Conservation (phyloP, 2,888 invertebrate genomes). For the Ophion ventricosus region DNA sequence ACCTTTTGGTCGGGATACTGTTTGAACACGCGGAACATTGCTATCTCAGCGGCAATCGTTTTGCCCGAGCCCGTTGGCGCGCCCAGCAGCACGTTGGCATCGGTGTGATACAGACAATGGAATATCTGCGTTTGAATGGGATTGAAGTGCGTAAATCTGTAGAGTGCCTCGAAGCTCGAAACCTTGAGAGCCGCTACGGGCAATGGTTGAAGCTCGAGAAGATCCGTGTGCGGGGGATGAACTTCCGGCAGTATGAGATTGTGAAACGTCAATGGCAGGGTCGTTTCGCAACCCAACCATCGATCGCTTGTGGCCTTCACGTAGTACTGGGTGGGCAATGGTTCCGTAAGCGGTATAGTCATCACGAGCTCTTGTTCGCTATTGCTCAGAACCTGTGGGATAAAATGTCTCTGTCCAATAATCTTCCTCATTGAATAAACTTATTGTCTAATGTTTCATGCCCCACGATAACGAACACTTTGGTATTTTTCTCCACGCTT, state of each 20-base stretch:
- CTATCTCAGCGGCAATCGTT: slow-evolving; percentile 98
- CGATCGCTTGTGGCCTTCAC: slow-evolving; percentile 94
- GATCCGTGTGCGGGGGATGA: slow-evolving; percentile 97
- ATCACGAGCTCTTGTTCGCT: slow-evolving; percentile 94
- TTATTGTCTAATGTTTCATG: too few relatives aligned
- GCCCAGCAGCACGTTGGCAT: slow-evolving; percentile 95
- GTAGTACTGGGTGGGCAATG: slow-evolving; percentile 96
- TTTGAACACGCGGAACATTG: slow-evolving; percentile 96
- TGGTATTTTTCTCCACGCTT: too few relatives aligned
- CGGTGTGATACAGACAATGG: slow-evolving; percentile 97
- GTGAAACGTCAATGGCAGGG: slow-evolving; percentile 89
- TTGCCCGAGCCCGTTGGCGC: slow-evolving; percentile 99
- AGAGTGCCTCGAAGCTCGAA: slow-evolving; percentile 90
- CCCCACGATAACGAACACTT: neutral
- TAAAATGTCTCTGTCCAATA: neutral
- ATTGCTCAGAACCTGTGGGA: slow-evolving; percentile 83
- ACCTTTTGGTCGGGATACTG: slow-evolving; percentile 92
- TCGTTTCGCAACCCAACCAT: slow-evolving; percentile 88
- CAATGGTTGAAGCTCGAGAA: slow-evolving; percentile 95
- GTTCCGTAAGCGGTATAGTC: slow-evolving; percentile 97
- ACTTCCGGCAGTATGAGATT: slow-evolving; percentile 95
- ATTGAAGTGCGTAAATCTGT: slow-evolving; percentile 97
- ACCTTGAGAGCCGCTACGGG: slow-evolving; percentile 93
- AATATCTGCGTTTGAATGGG: slow-evolving; percentile 99
- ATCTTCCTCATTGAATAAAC: too few relatives aligned